Evolutionary conservation across 2,888 invertebrate species (phyloP), one percentile per base, ranked within the genome.

Genomic region (Synanthedon myopaeformis): DNA sequence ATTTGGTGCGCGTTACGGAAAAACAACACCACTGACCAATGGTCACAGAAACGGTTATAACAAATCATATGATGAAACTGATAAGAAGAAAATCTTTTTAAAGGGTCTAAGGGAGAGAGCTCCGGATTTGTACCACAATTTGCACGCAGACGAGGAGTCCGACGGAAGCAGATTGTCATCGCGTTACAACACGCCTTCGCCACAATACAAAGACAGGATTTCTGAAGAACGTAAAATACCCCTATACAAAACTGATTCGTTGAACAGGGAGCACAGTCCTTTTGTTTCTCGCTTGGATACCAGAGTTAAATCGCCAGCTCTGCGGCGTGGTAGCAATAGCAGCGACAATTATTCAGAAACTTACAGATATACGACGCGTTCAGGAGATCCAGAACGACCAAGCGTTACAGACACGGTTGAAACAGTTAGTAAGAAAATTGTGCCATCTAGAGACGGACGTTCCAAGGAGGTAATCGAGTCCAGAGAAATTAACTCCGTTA

Each of bases 291-390:
- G 86, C n/a, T 66, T 85, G 57, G 83, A 87, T 56, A 74, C 80
- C 17, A 80, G 85, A 61, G 69, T 88, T 57, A 88, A 88, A 64
- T 76, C 85, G 1, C 85, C 88, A 4, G 76, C 81, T 55, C 80
- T 90, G 51, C 82, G 93, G 55, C 88, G 92, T 54, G 91, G 92
- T 19, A 92, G 91, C 65, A 90, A 90, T 61, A 91, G 91, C 61
- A 91, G 91, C 59, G 92, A 92, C 58, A 92, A 92, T 67, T 93
- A 89, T 70, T 91, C 92, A 1, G 92, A 93, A 75, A 92, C 92
- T 0, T 92, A 91, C 65, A 90, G 92, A 65, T 92, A 92, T 59
- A 90, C 91, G 6, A 91, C 91, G 12, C 89, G 91, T 58, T 90
- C 90, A 8, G 92, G 91, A 55, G 91, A 93, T 72, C 92, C 92